Base-by-base conservation (phyloP, 2,888 invertebrate species). In the Exocentrus adspersus region DNA sequence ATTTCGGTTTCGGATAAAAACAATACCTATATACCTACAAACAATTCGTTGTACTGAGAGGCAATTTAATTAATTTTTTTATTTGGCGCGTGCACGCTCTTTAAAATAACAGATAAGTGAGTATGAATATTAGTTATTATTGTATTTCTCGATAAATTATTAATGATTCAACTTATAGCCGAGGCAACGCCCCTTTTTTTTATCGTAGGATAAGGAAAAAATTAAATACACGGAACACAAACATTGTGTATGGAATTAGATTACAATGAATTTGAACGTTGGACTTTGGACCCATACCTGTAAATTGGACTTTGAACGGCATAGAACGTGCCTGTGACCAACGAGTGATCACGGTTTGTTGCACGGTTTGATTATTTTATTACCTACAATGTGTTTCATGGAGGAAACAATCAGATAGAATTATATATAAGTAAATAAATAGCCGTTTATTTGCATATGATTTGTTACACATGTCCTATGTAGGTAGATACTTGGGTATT, bases 241-340 rank as follows among this genome's bases (percentile, higher is more conserved):
- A 51, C 21, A 19, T 41, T 53, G 20, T 17, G 17, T 24, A 41
- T 53, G 12, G 21, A 24, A 53, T 24, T 53, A 45, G 45, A 45
- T 56, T 45, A 30, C 30, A n/a, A 17, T 9, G 60, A 62, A 68
- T 68, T 72, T 73, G 76, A 73, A 76, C 75, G 67, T 77, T 75
- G 76, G 76, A 79, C 79, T 78, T 78, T 77, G 77, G 56, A 75
- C 76, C 46, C 37, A 61, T 72, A 76, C 76, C 74, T 75, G 72
- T 70, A 67, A 67, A 77, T 71, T 77, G 79, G 75, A 79, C 80
- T 79, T 79, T 82, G 81, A 77, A 81, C 81, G 20, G 30, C 57
- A 32, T 10, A 19, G 32, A 57, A 57, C 57, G 57, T 57, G 57
- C 32, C 20, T n/a, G 46, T 30, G 46, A 57, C 67, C 51, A 16